A percentile compares a stretch with the other conserved stretches of the same genome.
phyloP scores from a whole-genome alignment of 2,113 vertebrate genomes.

The Lasiurus borealis region DNA sequence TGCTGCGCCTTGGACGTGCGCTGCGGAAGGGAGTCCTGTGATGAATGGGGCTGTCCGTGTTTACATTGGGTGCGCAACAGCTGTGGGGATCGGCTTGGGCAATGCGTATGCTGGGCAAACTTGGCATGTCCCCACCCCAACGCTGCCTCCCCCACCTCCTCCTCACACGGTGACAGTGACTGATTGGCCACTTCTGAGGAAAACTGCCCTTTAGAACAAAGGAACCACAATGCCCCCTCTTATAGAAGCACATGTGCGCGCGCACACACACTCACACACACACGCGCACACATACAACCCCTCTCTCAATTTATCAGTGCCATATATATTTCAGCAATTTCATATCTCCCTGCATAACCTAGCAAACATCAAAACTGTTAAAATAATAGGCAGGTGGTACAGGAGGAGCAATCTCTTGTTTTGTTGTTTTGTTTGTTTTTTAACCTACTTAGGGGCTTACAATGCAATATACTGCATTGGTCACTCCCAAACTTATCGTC shows the following conservation, averaged over 20 bases:
- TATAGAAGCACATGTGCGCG: neutral
- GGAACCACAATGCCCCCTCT: slow-evolving; percentile 46
- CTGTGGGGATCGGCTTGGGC: slow-evolving; percentile 81
- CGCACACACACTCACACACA: neutral
- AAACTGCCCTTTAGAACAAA: slow-evolving; percentile 74
- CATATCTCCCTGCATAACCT: slow-evolving; percentile 59
- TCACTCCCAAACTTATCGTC: slow-evolving; percentile 61
- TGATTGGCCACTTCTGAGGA: slow-evolving; percentile 81
- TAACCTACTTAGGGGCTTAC: neutral
- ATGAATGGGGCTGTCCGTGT: slow-evolving; percentile 88
- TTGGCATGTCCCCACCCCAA: slow-evolving; percentile 64
- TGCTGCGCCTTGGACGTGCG: slow-evolving; percentile 72
- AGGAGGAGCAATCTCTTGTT: neutral
- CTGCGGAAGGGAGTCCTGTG: slow-evolving; percentile 84
- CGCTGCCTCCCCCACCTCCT: slow-evolving; percentile 53
- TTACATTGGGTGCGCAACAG: slow-evolving; percentile 85
- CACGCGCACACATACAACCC: neutral
- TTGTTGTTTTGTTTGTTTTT: neutral
- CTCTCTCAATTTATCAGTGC: neutral
- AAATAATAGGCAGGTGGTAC: neutral
- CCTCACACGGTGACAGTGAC: slow-evolving; percentile 82
- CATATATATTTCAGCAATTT: neutral
- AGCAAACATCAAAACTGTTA: slow-evolving; percentile 62
- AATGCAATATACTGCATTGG: neutral
- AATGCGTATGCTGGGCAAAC: slow-evolving; percentile 79